Conservation (phyloP, 2,888 invertebrate species). For the Melanostoma mellinum region DNA sequence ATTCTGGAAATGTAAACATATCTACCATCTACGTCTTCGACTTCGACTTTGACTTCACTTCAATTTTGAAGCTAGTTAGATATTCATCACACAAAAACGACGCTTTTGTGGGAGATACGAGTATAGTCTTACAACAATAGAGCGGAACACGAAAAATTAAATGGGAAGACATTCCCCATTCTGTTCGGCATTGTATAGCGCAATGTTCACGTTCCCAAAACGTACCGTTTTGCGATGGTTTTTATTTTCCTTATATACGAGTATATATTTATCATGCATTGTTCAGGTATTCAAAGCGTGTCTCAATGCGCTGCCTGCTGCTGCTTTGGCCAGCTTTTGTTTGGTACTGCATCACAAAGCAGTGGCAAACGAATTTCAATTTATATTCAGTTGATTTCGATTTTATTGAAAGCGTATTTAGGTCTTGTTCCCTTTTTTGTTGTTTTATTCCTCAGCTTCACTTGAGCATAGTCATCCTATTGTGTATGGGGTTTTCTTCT, state of each 20-base stretch:
- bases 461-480: constrained; percentile 14
- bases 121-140: constrained; percentile 56
- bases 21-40: constrained; percentile 29
- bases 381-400: constrained; percentile 70
- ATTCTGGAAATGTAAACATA: constrained; percentile 20
- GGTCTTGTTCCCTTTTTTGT: constrained; percentile 30
- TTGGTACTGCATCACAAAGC: constrained; percentile 37
- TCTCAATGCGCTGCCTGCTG: constrained; percentile 28
- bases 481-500: constrained; percentile 41
- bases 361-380: constrained; percentile 50
- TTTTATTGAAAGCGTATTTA: constrained; percentile 68
- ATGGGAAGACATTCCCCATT: constrained; percentile 48
- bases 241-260: constrained; percentile 8
- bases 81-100: constrained; percentile 63
- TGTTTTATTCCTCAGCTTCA: neutral
- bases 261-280: constrained; percentile 55
- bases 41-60: constrained; percentile 6
- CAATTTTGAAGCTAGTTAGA: constrained; percentile 53
- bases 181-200: constrained; percentile 11
- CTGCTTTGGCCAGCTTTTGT: constrained; percentile 18
- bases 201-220: constrained; percentile 38
- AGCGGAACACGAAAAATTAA: constrained; percentile 10
- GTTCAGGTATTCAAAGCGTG: constrained; percentile 72
- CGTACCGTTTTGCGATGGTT: constrained; percentile 63
- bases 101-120: constrained; percentile 43